Conservation (phyloP, 2,888 invertebrate species). For the Malachius bipustulatus region DNA sequence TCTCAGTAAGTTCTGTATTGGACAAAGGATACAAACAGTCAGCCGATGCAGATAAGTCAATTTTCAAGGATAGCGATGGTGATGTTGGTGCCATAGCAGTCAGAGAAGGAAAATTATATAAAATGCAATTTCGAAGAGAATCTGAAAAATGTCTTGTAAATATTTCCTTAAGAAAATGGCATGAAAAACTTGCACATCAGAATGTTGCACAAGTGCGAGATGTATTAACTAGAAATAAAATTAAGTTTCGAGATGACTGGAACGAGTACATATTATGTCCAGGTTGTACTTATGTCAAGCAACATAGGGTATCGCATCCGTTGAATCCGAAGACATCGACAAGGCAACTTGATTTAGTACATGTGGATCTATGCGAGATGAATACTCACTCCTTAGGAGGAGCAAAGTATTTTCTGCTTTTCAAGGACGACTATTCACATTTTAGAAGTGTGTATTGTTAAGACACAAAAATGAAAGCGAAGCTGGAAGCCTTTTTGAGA, state of each 20-base stretch:
- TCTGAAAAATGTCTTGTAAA: no score
- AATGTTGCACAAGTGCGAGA: no score
- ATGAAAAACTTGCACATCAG: constrained; percentile 23
- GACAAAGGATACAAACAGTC: constrained; percentile 20
- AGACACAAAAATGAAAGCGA: constrained; percentile 23
- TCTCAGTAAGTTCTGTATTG: constrained; percentile 19
- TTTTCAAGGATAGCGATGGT: constrained; percentile 13
- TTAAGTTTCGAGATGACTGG: constrained; percentile 22
- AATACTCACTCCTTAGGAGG: constrained; percentile 21
- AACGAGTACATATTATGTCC: constrained; percentile 12
- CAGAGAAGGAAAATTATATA: no score
- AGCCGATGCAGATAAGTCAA: constrained; percentile 17
- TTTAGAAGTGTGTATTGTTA: constrained; percentile 24
- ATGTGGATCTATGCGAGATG: constrained; percentile 25
- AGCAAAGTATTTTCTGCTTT: constrained; percentile 24
- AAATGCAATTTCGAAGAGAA: no score
- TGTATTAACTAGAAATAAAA: constrained; percentile 10
- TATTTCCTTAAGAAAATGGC: constrained; percentile 21
- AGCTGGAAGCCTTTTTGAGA: no score
- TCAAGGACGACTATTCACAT: constrained; percentile 22
- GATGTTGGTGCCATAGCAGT: constrained; percentile 16
- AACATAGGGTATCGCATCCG: constrained; percentile 20
- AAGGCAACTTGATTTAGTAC: constrained; percentile 20
- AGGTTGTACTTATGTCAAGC: constrained; percentile 13
- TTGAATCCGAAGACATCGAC: constrained; percentile 19